Conservation (phyloP, 2,113 vertebrate genomes). For the Baryphthengus martii region DNA sequence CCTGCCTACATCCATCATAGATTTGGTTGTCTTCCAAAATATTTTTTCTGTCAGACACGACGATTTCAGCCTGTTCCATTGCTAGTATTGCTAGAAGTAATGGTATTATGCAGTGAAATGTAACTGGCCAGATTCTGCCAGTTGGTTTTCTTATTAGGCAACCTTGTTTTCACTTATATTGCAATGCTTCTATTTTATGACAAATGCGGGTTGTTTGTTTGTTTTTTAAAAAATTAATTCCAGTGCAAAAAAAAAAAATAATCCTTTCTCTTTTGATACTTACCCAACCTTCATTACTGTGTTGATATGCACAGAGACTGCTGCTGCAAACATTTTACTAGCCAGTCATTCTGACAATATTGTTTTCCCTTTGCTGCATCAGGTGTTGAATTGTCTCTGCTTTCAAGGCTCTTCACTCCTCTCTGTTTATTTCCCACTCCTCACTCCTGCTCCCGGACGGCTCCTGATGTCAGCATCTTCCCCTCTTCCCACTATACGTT, state of each 20-base stretch:
- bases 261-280: background rate
- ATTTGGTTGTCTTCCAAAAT: conserved; percentile 28
- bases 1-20: conserved; percentile 31
- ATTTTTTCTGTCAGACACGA: background rate
- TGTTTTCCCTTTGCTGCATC: background rate
- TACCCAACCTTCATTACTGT: background rate
- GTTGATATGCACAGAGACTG: background rate
- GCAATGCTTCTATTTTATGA: background rate
- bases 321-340: background rate
- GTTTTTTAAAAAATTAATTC: background rate
- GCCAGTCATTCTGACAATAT: background rate
- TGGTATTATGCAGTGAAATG: background rate
- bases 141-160: background rate
- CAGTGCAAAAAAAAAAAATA: background rate
- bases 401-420: background rate
- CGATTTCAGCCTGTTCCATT: background rate
- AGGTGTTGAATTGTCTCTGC: background rate
- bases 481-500: fast-evolving
- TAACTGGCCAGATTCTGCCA: background rate
- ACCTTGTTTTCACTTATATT: background rate
- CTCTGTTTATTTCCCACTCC: background rate
- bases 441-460: background rate
- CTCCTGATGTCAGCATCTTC: background rate
- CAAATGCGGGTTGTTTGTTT: fast-evolving
- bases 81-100: background rate